Percentiles rank a stretch among this genome's conserved stretches.
phyloP scores from a whole-genome alignment of 2,797 vertebrate genomes.

The Brachymystax lenok region DNA sequence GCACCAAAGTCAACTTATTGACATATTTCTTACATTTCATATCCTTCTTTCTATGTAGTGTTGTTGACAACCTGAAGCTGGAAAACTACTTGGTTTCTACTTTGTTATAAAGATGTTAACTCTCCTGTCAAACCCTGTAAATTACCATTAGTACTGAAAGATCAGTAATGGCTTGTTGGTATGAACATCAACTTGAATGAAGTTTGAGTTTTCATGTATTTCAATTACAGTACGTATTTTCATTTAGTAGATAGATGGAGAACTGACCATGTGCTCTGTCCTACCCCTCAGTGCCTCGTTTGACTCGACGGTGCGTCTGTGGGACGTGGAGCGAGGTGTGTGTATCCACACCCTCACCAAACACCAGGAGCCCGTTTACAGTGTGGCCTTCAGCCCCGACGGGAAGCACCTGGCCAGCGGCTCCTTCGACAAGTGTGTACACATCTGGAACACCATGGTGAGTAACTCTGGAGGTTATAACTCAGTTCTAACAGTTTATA shows the following conservation, averaged over 20 bases:
- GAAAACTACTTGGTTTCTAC: neutral
- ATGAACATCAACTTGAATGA: too few relatives aligned
- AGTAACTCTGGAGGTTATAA: conserved; percentile 17
- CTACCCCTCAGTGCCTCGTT: conserved; percentile 84
- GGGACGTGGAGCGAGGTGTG: conserved; percentile 91
- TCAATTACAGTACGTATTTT: too few relatives aligned
- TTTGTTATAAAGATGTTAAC: neutral
- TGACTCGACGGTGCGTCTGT: conserved; percentile 92
- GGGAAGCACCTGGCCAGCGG: conserved; percentile 92
- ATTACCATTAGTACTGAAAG: neutral
- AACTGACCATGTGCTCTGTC: neutral
- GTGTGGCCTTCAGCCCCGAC: conserved; percentile 96
- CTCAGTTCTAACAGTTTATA: too few relatives aligned
- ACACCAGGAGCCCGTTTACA: conserved; percentile 96
- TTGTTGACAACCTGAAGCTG: neutral
- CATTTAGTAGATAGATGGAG: too few relatives aligned
- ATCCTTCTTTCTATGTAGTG: neutral
- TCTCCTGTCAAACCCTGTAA: neutral
- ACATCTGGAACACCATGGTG: conserved; percentile 96
- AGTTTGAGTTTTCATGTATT: too few relatives aligned
- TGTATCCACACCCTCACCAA: conserved; percentile 92
- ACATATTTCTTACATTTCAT: too few relatives aligned
- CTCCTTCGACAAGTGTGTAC: conserved; percentile 96
- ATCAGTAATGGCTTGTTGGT: neutral
- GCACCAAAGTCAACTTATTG: neutral